Base-by-base conservation (phyloP, 2,797 vertebrate species). In the Muscicapa comitata region DNA sequence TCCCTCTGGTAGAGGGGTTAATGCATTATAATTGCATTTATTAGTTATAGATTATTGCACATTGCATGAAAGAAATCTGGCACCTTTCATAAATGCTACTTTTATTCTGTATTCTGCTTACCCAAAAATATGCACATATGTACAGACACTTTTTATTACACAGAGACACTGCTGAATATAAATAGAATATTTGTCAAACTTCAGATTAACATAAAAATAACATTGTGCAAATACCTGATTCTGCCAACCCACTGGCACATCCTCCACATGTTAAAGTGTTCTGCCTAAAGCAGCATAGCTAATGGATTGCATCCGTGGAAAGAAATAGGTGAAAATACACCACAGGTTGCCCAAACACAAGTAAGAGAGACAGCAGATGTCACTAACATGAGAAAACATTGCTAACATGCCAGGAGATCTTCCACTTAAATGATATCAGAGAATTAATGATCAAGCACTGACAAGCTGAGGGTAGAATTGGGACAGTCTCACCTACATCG, bases 121-220 rank as follows among this genome's bases (percentile, higher is more conserved):
- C 35, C 10, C 42, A 85, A 73, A 93, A 87, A 76, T 79, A 79
- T 71, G 71, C 70, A 86, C 82, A 53, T 83, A 72, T 29, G n/a
- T 77, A 65, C 54, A 68, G 72, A 33, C 35, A 55, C 13, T 51
- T 91, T 88, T 88, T 84, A 68, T 78, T 65, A 76, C 43, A 87
- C 55, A 85, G 66, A 82, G 19, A 48, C 57, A 42, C 23, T 67
- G 47, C 47, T 77, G 81, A 87, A 84, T 79, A 79, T 47, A 78
- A 94, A 88, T 17, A 84, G 88, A 78, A 11, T 47, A 73, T 93
- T 89, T 87, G 72, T 71, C 77, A 93, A 85, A 87, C 53, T 82
- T 90, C 77, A 88, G 38, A 89, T 73, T 83, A 86, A 70, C 5
- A 10, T 74, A 62, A 89, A 89, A 68, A 43, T 25, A 80, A 54